Conservation (phyloP, 2,113 vertebrate species). For the Vireo altiloquus region DNA sequence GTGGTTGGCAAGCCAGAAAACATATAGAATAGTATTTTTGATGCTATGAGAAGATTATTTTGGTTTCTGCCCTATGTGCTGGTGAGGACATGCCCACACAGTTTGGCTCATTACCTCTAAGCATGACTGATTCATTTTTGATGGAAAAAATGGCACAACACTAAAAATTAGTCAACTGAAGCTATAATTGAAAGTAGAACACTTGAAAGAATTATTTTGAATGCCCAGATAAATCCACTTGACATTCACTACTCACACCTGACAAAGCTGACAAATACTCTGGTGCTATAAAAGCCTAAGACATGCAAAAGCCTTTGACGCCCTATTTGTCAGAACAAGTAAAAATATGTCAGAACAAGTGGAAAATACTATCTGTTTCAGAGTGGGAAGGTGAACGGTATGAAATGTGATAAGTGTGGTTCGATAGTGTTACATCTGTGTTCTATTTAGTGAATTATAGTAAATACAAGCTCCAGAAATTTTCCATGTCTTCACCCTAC, state of each 20-base stretch:
- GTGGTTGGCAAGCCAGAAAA: neutral
- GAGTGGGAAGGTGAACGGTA: neutral
- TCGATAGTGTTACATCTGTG: neutral
- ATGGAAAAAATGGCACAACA: conserved; percentile 4
- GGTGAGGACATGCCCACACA: neutral
- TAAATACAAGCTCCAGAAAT: neutral
- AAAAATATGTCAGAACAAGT: neutral
- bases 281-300: conserved; percentile 5
- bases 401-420: neutral
- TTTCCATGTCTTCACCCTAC: neutral
- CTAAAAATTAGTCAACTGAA: conserved; percentile 25
- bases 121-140: conserved; percentile 24
- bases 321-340: neutral
- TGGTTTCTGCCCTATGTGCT: conserved; percentile 10
- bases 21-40: neutral
- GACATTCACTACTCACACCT: neutral
- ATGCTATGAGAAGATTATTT: conserved; percentile 33
- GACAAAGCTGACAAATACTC: conserved; percentile 21
- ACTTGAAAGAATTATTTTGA: conserved; percentile 30
- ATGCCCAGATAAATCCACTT: conserved; percentile 15
- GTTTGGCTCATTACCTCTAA: conserved; percentile 6
- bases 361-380: neutral
- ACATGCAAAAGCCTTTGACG: neutral
- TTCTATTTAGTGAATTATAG: neutral
- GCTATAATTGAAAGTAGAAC: neutral